Evolutionary conservation across 1,140 invertebrate species (phyloP), one percentile per base, ranked within the genome.

Genomic region (Drosophila paulistorum): DNA sequence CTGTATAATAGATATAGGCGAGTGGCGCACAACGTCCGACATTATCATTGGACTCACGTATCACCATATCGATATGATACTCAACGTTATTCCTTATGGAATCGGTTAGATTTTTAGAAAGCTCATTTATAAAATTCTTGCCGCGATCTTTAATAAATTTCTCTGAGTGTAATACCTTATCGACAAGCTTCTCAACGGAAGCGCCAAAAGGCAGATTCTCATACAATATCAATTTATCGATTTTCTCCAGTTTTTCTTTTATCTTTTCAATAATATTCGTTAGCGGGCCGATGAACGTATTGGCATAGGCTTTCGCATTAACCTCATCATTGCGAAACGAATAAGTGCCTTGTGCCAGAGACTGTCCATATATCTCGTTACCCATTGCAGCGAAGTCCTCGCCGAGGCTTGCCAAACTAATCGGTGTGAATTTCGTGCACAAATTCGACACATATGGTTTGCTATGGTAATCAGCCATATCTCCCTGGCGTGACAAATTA

Each of bases 11-110:
- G 9, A 95, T 95, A 67, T 94, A 94, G 61, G 96, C 96, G 3
- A 98, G 91, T n/a, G 97, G 96, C 33, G 93, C 95, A 93, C 97
- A 98, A 80, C 93, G 93, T 6, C 97, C 97, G 57, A 97, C 93
- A 39, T 94, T 93, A 10, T 92, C 81, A 42, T 94, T 79, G 1
- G 94, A 94, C 26, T 94, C 94, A 6, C 77, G 70, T 39, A 93
- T 93, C 7, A 97, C 93, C 75, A 94, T 93, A 13, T 94, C 73
- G 68, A 96, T 91, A 92, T 96, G 97, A 20, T 93, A 91, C 30
- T 94, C 92, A 11, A 97, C 93, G 81, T 95, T 94, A 7, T 92
- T 85, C 7, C 93, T 92, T 33, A 90, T 77, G 30, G 64, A 80
- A 42, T 65, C 35, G 4, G 69, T 84, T 30, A 92, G 92, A 92